Evolutionary conservation across 2,113 vertebrate genomes (phyloP), one percentile per base, ranked within the genome.

Genomic region (Apaloderma vittatum): DNA sequence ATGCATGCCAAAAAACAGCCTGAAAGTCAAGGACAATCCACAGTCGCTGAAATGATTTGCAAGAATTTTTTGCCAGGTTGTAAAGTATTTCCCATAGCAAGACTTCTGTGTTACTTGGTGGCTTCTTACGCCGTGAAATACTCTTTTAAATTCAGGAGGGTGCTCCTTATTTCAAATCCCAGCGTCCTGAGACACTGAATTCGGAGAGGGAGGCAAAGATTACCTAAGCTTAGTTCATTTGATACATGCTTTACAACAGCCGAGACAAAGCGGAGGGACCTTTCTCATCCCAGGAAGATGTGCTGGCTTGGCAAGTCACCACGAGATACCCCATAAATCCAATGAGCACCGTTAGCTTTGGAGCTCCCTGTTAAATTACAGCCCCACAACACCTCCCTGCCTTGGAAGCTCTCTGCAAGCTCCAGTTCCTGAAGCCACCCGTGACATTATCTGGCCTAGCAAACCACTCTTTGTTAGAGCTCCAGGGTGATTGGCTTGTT

Each of bases 131-230:
- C 3, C 11, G 67, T 45, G 19, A 90, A 88, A 77, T 4, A 17
- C 27, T 14, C 66, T 23, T 11, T 7, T 32, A 84, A 65, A 81
- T 17, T 84, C 57, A 75, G 48, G 23, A 23, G 66, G 27, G 55
- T 19, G 17, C 15, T 63, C 92, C 75, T 79, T 34, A 54, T 34
- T 79, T 78, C 57, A 74, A 89, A 59, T 34, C 12, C 32, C 68
- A 52, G 0, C 5, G 24, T 4, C 40, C 13, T 0, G 0, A 54
- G 30, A 43, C 17, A 52, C 9, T 37, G 27, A 81, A 36, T 15
- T 16, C 0, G 0, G 48, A 3, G 5, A 3, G 8, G 5, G 19
- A 6, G 3, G 11, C 21, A n/a, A 29, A 34, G 46, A 62, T 55
- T 63, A 66, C 8, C 8, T 34, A n/a, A 14, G 8, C 51, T 58